Conservation (phyloP, 2,113 vertebrate genomes). For the Hydrochoerus hydrochaeris region DNA sequence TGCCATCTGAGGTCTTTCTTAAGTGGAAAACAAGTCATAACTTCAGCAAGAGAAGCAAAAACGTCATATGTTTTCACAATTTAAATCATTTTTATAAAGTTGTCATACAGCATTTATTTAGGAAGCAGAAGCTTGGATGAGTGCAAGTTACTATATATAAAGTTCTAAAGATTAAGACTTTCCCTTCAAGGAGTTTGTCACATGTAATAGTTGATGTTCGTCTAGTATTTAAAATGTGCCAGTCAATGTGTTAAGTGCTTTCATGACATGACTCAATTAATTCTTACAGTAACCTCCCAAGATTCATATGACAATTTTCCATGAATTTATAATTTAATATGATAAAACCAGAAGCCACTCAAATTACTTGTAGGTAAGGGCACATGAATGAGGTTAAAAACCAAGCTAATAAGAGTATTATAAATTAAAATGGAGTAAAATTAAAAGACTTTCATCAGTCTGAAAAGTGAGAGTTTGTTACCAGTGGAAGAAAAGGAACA, state of each 20-base stretch:
- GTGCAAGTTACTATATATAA: neutral
- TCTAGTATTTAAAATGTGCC: neutral
- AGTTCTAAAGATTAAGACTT: neutral
- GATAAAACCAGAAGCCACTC: neutral
- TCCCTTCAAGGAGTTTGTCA: neutral
- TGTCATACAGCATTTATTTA: neutral
- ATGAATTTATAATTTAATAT: neutral
- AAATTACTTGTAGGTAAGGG: neutral
- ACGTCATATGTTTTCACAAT: neutral
- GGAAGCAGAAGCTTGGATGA: neutral
- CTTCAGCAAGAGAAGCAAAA: neutral
- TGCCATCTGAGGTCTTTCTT: neutral
- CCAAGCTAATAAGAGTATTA: neutral
- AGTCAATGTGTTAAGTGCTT: neutral
- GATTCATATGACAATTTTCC: neutral
- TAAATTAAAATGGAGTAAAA: neutral
- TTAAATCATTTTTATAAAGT: neutral
- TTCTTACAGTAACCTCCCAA: neutral
- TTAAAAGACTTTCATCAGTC: neutral
- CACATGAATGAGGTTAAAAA: neutral
- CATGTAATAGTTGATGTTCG: neutral
- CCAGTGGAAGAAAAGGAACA: neutral
- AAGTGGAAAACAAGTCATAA: neutral
- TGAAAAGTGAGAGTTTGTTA: neutral
- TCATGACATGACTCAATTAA: neutral